Evolutionary conservation across 2,888 invertebrate species (phyloP), one percentile per base, ranked within the genome.

Genomic region (Ecdyonurus torrentis): DNA sequence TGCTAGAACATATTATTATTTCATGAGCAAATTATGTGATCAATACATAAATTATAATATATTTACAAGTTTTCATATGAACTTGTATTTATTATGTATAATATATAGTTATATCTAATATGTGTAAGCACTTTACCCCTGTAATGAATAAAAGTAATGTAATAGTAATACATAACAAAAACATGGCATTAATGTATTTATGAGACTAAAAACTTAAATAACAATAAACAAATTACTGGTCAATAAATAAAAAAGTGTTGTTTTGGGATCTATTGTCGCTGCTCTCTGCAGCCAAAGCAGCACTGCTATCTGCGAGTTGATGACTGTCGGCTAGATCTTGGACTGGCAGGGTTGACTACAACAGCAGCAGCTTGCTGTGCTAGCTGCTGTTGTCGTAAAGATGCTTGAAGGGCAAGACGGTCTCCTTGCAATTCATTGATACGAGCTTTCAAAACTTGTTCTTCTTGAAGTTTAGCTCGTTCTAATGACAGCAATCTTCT

Each of bases 221-320:
- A n/a, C n/a, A n/a, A 37, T 15, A 37, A 37, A 37, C 5, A 37
- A 37, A 37, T 37, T 15, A 37, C 37, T 15, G 5, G 7, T 37
- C 37, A 37, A 15, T 37, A 37, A 37, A 37, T 37, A 37, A 37
- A 37, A 37, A 37, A 37, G 5, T 37, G 37, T 5, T 37, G 37
- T 37, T 10, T 5, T 37, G 37, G 37, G 37, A 10, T 10, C 37
- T 66, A 67, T 65, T 66, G 66, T 64, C 61, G 67, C 65, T 60
- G 65, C 60, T 55, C 64, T 61, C 66, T 66, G 65, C 65, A 64
- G 25, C 64, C 64, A 58, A 84, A 83, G 73, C 84, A 84, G 74
- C 83, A 80, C 64, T 83, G 84, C 83, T 84, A 84, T 82, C 84
- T 84, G 68, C 80, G 81, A 68, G 77, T 79, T 65, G 79, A 81